Evolutionary conservation across 2,888 invertebrate genomes (phyloP), one percentile per base, ranked within the genome.

Genomic region (Tenthredo notha): DNA sequence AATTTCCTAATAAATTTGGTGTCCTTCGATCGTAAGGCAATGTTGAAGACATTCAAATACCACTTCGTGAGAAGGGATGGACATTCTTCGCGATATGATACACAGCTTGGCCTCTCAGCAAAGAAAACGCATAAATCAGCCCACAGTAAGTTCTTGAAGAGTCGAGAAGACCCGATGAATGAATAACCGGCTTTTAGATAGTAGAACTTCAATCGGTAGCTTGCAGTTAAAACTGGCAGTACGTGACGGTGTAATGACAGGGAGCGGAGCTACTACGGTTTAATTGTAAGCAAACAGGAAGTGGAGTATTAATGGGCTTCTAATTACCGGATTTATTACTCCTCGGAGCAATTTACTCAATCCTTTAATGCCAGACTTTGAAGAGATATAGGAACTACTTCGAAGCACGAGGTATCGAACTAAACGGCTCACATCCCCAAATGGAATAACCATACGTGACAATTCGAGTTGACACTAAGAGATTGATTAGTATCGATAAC

Each of bases 251-350:
- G 5, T 40, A 74, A 43, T 74, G 74, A 74, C 74, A 74, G 74
- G 43, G 74, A 74, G 74, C 43, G 74, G 43, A 77, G 54, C 47
- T 33, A 50, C 33, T 2, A n/a, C 37, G 77, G 25, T 33, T 33
- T 77, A 54, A 77, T 77, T 54, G 33, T 77, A 54, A 33, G 29
- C 77, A 33, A 77, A 77, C 54, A 54, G 77, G 77, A 77, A 77
- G 54, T 54, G 25, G 29, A 33, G 54, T n/a, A 29, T 77, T 77
- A 50, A 77, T 50, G 47, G 50, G 18, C n/a, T 54, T n/a, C 77
- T 77, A 54, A 77, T 77, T 77, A 33, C 50, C 77, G 29, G 54
- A 54, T 54, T 50, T 54, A 77, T 54, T 77, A 40, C 74, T 43
- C 29, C 43, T 25, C 25, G 18, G 54, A 18, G 54, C 33, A 33